Evolutionary conservation across 2,888 invertebrate genomes (phyloP), one percentile per base, ranked within the genome.

Genomic region (Artemia sp.): DNA sequence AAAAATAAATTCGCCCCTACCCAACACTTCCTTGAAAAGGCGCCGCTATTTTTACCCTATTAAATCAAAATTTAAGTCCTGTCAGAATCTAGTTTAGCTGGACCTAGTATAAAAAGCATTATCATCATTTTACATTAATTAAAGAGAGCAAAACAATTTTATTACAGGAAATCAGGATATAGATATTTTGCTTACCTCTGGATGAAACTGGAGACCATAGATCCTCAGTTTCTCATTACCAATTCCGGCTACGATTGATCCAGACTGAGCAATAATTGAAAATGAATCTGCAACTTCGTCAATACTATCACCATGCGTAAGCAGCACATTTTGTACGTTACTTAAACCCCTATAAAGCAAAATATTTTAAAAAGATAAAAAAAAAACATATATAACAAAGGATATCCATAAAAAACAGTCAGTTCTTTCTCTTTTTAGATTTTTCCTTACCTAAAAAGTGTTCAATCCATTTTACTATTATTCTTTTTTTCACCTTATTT

Each of bases 141-240:
- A 38, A 38, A 38, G 38, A 38, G 38, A 2, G 38, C 38, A 38
- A 38, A 38, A 19, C 1, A 38, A 38, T 38, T 38, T 38, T 4
- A 38, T 38, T 38, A 58, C 64, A 10, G 64, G 24, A 58, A 58
- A 8, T 10, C 12, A n/a, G 14, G 24, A 19, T 24, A 10, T 58
- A 58, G 66, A 70, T 69, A 66, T 53, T 19, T 9, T 53, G 72
- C 73, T 75, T 73, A 87, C 92, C 83, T 98, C 97, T 0, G 97
- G 98, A 80, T 98, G 98, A 80, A 98, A 98, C 82, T 98, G 98
- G 72, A 98, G 89, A 51, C 97, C 98, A 77, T 93, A 96, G 71
- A 95, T 83, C 70, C 89, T 85, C 78, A 88, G 82, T 77, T 89
- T 88, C 77, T 95, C 94, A 81, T 92, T 91, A 76, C 89, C 89